A percentile compares a stretch with the other conserved stretches of the same genome.
These are phyloP conservation scores for Patiria miniata DNA, from an alignment of 35 echinoderm and acorn worm genomes.

Conservation along the genomic window DNA sequence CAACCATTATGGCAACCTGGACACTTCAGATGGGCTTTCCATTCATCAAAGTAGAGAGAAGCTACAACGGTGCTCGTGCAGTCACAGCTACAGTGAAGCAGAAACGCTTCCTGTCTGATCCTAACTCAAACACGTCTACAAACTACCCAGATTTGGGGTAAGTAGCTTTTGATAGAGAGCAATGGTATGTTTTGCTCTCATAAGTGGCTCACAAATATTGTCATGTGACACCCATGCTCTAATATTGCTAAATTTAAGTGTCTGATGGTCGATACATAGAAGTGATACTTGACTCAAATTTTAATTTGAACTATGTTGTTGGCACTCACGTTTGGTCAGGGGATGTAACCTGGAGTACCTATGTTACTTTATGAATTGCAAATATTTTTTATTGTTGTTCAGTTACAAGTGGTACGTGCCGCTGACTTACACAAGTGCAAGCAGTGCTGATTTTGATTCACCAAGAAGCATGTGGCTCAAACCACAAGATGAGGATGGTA, in stretches of 20 bases:
- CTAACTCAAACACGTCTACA: constrained; percentile 30
- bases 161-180: background rate
- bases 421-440: constrained; percentile 58
- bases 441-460: background rate
- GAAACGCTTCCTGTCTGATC: constrained; percentile 68
- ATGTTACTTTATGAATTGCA: background rate
- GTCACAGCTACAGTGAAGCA: constrained; percentile 34
- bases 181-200: no score
- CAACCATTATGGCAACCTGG: constrained; percentile 78
- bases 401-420: constrained; percentile 94
- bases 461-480: constrained; percentile 54
- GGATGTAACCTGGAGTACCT: no score
- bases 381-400: no score
- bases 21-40: constrained; percentile 84
- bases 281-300: no score
- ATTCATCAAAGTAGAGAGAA: constrained; percentile 53
- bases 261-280: no score
- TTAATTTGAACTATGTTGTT: no score
- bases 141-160: constrained; percentile 54
- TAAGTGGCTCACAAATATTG: no score
- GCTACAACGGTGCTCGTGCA: background rate
- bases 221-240: no score
- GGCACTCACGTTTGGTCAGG: no score
- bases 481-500: constrained; percentile 37
- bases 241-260: no score